Base-by-base conservation (phyloP, 2,797 vertebrate species). In the Danio jaintianensis region DNA sequence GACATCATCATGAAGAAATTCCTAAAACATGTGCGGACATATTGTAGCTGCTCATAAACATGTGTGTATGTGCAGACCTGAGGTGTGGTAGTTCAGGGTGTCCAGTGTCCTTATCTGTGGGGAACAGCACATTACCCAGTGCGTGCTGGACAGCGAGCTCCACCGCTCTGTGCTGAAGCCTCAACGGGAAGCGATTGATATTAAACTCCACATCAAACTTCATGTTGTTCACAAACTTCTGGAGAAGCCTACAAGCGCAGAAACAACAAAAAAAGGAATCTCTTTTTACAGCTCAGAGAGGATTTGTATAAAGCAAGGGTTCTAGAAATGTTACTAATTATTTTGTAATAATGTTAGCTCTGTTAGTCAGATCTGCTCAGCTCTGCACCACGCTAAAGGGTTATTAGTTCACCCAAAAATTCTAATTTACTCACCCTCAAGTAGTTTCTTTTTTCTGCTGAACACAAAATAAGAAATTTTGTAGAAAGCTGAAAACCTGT, bases 161-260 rank as follows among this genome's bases (percentile, higher is more conserved):
- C 58, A 92, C 88, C 0, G 97, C 96, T 0, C 96, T 93, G 75
- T 98, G 97, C 89, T 97, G 95, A 38, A 96, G 87, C 78, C 82
- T 94, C 88, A 98, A 79, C 0, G 95, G 92, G 85, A 94, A 92
- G 45, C 96, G 95, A 89, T 86, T 96, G 90, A 97, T 89, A n/a
- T 95, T 97, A 82, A 98, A 99, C 85, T 95, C 95, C 87, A 99
- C 96, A 0, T 97, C 86, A 11, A 98, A 98, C 86, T 85, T 95
- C 92, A 96, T 89, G 6, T 95, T 94, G 15, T 85, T 61, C 81
- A 95, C 84, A 83, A 97, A 97, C 7, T 7, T 86, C 61, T 85
- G 78, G 86, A 90, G 43, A 84, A 98, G 90, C 78, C 97, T 99
- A 84, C 66, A 68, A 79, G 16, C 48, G 80, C 7, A 78, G 16